Percentiles rank a stretch among this genome's conserved stretches.
Evolutionary conservation across 2,113 vertebrate genomes (phyloP).

Genomic region (Mus pahari): DNA sequence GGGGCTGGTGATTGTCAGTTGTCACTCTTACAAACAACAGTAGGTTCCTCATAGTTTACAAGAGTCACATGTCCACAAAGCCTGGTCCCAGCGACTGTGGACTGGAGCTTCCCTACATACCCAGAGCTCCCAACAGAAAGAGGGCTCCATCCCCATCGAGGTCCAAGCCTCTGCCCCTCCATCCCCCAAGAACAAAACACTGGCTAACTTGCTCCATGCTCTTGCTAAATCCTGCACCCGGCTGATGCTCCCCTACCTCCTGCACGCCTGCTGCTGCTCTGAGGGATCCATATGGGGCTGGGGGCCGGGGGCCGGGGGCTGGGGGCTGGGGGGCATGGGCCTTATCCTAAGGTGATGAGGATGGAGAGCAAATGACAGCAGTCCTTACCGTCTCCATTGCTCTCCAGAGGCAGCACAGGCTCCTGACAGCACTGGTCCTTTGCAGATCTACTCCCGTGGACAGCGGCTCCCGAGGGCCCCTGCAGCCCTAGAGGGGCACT

Average conservation of each 20-base stretch:
- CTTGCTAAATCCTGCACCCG: background rate
- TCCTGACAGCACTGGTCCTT: background rate
- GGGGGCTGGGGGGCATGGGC: too few relatives aligned
- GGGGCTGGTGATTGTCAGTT: background rate
- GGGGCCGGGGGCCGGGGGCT: background rate
- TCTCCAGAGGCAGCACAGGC: rapidly evolving
- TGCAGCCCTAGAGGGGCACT: rapidly evolving
- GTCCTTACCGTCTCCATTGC: slow-evolving; percentile 56
- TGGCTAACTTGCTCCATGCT: background rate
- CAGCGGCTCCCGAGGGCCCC: rapidly evolving
- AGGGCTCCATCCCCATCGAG: rapidly evolving
- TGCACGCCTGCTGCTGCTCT: background rate
- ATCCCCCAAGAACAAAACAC: background rate
- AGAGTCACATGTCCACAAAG: background rate
- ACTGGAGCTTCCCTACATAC: background rate
- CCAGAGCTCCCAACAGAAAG: background rate
- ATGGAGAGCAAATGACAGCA: background rate
- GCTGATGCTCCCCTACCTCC: too few relatives aligned
- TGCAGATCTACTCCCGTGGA: rapidly evolving
- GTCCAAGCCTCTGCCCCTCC: background rate
- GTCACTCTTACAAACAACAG: background rate
- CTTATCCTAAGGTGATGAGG: too few relatives aligned
- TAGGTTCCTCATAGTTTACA: background rate
- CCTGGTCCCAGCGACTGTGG: background rate
- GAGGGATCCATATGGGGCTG: background rate